Evolutionary conservation across 2,113 vertebrate species (phyloP).

Genomic region (Ramphastos sulfuratus): DNA sequence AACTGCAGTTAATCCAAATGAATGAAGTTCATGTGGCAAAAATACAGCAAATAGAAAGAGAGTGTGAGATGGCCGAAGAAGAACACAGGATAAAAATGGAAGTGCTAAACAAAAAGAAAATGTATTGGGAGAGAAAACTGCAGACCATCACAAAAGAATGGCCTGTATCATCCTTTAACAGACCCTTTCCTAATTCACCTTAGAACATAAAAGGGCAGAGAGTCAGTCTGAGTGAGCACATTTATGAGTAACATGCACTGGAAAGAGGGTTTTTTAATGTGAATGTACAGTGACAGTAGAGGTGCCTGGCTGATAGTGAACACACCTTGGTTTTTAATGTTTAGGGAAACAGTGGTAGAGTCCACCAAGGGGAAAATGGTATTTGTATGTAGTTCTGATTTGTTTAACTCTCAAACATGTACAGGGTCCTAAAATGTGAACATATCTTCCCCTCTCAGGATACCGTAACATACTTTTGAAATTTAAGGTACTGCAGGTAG

Average conservation of each 20-base stretch:
- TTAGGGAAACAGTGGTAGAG: constrained; percentile 8
- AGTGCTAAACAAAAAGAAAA: constrained; percentile 87
- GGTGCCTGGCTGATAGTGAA: constrained; percentile 1
- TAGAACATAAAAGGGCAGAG: constrained; percentile 28
- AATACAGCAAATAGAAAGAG: constrained; percentile 84
- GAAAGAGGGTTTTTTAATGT: constrained; percentile 17
- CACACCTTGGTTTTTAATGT: neutral
- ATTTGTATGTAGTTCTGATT: constrained; percentile 23
- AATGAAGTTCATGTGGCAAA: constrained; percentile 86
- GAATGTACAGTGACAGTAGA: constrained; percentile 7
- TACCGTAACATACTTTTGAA: neutral
- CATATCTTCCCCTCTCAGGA: neutral
- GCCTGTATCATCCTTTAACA: constrained; percentile 84
- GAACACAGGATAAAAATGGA: constrained; percentile 86
- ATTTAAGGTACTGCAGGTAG: neutral
- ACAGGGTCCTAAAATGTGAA: constrained; percentile 5
- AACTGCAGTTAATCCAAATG: constrained; percentile 83
- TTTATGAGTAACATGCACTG: constrained; percentile 27
- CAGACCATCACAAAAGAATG: constrained; percentile 85
- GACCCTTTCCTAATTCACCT: constrained; percentile 83
- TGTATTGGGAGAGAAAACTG: constrained; percentile 86
- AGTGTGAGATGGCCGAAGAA: constrained; percentile 85
- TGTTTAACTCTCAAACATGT: neutral
- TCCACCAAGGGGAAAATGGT: neutral
- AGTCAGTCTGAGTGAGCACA: neutral